phyloP scores from a whole-genome alignment of 2,113 vertebrate species.

The Cyanoliseus patagonus region DNA sequence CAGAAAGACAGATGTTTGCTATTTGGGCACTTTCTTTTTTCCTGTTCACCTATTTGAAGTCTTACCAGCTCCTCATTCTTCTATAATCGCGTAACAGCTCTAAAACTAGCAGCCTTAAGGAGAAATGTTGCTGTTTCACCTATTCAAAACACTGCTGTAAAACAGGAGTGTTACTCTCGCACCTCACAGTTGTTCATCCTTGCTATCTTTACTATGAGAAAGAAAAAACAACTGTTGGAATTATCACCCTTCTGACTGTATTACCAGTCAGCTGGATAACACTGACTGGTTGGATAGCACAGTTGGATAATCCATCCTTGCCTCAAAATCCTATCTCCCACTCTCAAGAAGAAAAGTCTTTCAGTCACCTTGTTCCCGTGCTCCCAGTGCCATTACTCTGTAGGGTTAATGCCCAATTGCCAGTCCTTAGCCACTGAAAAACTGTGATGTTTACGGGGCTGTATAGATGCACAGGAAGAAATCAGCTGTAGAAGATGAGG shows the following conservation, averaged over 20 bases:
- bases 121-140: not conserved
- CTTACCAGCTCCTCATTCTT: constrained; percentile 16
- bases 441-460: not conserved
- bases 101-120: not conserved
- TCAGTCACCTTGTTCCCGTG: accelerated
- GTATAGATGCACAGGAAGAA: not conserved
- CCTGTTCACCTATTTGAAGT: constrained; percentile 5
- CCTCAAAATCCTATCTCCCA: not conserved
- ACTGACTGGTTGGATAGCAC: no score
- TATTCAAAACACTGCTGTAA: not conserved
- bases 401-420: not conserved
- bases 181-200: not conserved
- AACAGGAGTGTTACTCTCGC: not conserved
- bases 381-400: not conserved
- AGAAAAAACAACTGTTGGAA: not conserved
- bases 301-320: not conserved
- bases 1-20: constrained; percentile 10
- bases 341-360: not conserved
- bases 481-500: not conserved
- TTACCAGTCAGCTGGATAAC: not conserved
- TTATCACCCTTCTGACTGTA: not conserved
- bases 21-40: constrained; percentile 21
- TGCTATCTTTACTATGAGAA: not conserved
- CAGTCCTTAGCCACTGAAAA: not conserved
- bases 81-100: not conserved